Percentiles rank a stretch among this genome's conserved stretches.
Evolutionary conservation across 1,140 invertebrate species (phyloP).

Genomic region (Apis dorsata): DNA sequence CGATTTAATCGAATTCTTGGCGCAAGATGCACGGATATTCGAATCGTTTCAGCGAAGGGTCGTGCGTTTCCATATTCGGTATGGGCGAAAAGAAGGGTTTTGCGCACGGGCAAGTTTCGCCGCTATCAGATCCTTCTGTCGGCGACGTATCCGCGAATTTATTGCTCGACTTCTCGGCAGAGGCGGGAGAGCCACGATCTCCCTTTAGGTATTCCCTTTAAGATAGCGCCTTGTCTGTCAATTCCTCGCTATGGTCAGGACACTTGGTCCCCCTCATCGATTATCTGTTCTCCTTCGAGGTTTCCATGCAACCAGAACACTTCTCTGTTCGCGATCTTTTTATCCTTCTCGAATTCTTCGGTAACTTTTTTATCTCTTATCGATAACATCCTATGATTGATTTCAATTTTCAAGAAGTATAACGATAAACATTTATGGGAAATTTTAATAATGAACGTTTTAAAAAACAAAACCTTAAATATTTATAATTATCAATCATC

Average conservation of each 20-base stretch:
- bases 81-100: constrained; percentile 46
- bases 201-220: constrained; percentile 48
- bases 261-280: constrained; percentile 50
- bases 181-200: constrained; percentile 52
- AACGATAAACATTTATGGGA: not conserved
- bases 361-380: constrained; percentile 8
- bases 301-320: constrained; percentile 29
- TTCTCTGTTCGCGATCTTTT: not conserved
- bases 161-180: constrained; percentile 54
- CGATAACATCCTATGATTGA: not conserved
- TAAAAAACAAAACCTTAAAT: not conserved
- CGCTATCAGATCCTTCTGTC: constrained; percentile 60
- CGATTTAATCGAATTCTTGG: not conserved
- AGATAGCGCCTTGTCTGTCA: constrained; percentile 61
- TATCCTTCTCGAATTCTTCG: not conserved
- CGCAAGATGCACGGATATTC: constrained; percentile 1
- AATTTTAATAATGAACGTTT: not conserved
- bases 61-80: constrained; percentile 63
- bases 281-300: constrained; percentile 41
- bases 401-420: constrained; percentile 29
- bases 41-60: constrained; percentile 40
- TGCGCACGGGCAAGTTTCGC: constrained; percentile 58
- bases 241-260: constrained; percentile 51
- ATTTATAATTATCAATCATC: no score
- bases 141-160: constrained; percentile 65